These are phyloP conservation scores for Globicephala melas DNA, from an alignment of 2,113 vertebrate genomes.

Conservation along the genomic window DNA sequence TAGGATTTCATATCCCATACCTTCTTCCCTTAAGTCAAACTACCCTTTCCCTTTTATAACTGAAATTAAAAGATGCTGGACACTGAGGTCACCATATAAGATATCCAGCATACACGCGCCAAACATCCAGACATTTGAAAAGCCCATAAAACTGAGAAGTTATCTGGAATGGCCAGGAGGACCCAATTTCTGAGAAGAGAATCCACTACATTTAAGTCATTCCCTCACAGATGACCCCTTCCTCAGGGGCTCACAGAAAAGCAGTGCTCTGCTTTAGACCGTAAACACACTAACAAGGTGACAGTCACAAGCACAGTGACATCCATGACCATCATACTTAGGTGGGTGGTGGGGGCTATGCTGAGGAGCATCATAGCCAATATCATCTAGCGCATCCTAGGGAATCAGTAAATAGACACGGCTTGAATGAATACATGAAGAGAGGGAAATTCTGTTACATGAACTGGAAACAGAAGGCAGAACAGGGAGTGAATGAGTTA, in stretches of 20 bases:
- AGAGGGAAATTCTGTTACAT: background rate
- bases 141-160: background rate
- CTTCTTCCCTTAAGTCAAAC: background rate
- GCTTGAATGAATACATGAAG: background rate
- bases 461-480: background rate
- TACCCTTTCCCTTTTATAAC: background rate
- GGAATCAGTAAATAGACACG: background rate
- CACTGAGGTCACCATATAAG: background rate
- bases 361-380: accelerated
- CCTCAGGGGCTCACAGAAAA: background rate
- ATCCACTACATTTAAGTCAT: background rate
- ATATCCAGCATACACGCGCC: background rate
- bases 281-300: background rate
- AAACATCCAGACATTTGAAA: background rate
- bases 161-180: background rate
- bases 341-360: too few species aligned
- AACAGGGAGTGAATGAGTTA: background rate
- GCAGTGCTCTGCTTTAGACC: background rate
- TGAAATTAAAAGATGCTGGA: background rate
- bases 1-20: background rate
- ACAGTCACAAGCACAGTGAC: accelerated
- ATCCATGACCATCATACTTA: background rate
- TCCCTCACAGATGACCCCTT: background rate
- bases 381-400: background rate
- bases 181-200: background rate